Base-by-base conservation (phyloP, 2,797 vertebrate genomes). In the Melanotaenia boesemani region DNA sequence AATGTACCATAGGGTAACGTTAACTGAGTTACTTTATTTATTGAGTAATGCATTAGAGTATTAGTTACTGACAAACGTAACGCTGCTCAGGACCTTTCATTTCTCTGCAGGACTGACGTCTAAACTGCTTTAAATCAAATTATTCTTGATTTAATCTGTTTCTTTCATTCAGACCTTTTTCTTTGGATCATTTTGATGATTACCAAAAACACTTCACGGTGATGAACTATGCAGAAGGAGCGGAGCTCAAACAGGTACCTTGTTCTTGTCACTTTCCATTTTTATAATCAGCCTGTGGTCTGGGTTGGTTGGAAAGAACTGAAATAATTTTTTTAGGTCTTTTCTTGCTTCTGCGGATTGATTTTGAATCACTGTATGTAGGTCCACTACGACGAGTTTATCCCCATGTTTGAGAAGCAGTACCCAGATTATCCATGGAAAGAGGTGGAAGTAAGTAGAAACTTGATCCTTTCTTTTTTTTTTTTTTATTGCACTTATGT, bases 151-250 rank as follows among this genome's bases (percentile, higher is more conserved):
- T 9, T 50, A 15, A 36, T 50, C 20, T 70, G 44, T 61, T 18
- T 15, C 6, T 76, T 34, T 36, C 34, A 41, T 70, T 54, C 55
- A 99, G 98, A 81, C 92, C 96, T 0, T 99, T 99, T 52, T 95
- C 96, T 0, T 93, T 99, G 48, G 92, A 95, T 22, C 94, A 96
- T 75, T 93, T 97, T 75, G 97, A 99, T 30, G 97, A 99, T 86
- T 99, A 98, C 1, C 96, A 99, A 84, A 99, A 99, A 69, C 98
- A 99, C 88, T 99, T 96, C 95, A 99, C 98, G 0, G 98, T 99
- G 64, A 99, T 99, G 98, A 99, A 99, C 92, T 99, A 99, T 0
- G 84, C 94, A 3, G 93, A 95, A 0, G 93, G 92, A 2, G 93
- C 93, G 72, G 73, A 93, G 12, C 93, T 99, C 6, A 98, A 98